Conservation (phyloP, 2,888 invertebrate genomes). For the Monochamus alternatus region DNA sequence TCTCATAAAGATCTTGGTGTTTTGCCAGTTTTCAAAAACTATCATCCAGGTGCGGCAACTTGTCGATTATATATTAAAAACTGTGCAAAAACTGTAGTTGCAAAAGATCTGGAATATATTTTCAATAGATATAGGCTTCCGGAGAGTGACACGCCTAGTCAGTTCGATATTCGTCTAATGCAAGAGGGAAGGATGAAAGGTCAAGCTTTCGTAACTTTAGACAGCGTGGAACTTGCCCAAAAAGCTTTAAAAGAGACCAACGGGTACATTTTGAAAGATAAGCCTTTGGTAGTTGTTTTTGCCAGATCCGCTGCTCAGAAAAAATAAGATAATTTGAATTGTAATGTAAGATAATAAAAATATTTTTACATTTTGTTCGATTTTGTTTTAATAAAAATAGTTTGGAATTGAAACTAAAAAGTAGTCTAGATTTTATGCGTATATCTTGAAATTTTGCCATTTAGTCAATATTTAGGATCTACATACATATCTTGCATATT, state of each 20-base stretch:
- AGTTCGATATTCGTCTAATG: slow-evolving; percentile 86
- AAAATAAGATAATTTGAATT: slow-evolving; percentile 39
- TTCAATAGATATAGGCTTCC: slow-evolving; percentile 78
- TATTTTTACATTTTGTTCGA: no score
- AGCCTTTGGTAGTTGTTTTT: slow-evolving; percentile 93
- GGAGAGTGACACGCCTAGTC: slow-evolving; percentile 68
- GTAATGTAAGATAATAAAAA: no score
- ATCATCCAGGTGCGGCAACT: slow-evolving; percentile 85
- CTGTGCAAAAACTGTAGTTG: slow-evolving; percentile 85
- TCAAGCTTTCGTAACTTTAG: slow-evolving; percentile 92
- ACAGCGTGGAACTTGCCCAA: slow-evolving; percentile 79
- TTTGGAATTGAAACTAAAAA: no score
- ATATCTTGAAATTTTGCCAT: no score
- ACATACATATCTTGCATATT: no score
- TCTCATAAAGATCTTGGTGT: slow-evolving; percentile 81
- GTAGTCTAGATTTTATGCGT: no score
- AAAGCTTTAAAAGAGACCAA: slow-evolving; percentile 88
- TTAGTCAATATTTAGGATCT: no score
- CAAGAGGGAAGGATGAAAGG: slow-evolving; percentile 97
- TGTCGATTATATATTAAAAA: slow-evolving; percentile 95
- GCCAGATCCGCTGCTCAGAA: slow-evolving; percentile 73
- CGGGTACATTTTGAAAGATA: slow-evolving; percentile 88
- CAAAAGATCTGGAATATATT: slow-evolving; percentile 82
- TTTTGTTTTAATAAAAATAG: no score
- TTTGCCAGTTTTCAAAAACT: slow-evolving; percentile 89